Percentiles rank a stretch among this genome's conserved stretches.
Conservation (phyloP, 2,113 vertebrate species). For the Furnarius figulus region DNA sequence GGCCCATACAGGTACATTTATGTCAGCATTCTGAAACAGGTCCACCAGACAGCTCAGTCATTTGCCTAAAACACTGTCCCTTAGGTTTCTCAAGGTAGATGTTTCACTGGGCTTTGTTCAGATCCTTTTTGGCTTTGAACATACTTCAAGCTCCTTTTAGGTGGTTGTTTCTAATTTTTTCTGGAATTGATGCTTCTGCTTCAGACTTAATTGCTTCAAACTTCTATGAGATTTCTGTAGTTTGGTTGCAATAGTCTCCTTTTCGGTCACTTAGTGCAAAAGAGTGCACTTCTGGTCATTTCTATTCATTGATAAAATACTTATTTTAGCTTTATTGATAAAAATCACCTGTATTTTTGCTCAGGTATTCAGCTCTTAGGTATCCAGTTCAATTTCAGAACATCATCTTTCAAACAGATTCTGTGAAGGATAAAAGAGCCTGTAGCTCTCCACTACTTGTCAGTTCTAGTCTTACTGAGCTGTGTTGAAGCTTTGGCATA, state of each 20-base stretch:
- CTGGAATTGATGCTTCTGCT: neutral
- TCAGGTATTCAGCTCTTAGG: neutral
- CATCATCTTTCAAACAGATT: neutral
- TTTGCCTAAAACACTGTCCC: neutral
- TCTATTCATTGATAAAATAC: neutral
- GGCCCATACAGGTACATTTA: neutral
- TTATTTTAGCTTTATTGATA: neutral
- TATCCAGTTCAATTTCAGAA: neutral
- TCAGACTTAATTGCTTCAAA: neutral
- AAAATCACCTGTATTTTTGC: neutral
- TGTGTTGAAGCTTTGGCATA: neutral
- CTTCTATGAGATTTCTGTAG: neutral
- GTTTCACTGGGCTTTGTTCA: neutral
- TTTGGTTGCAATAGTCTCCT: neutral
- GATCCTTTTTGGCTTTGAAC: neutral
- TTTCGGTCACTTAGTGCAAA: neutral
- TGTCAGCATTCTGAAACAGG: neutral
- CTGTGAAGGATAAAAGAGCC: neutral
- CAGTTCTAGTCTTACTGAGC: neutral
- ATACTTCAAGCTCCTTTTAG: neutral
- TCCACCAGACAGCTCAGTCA: neutral
- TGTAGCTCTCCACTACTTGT: neutral
- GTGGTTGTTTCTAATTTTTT: neutral
- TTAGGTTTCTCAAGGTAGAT: neutral
- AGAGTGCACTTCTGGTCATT: neutral